Conservation (phyloP, 1,140 invertebrate genomes). For the Pentalonia nigronervosa region DNA sequence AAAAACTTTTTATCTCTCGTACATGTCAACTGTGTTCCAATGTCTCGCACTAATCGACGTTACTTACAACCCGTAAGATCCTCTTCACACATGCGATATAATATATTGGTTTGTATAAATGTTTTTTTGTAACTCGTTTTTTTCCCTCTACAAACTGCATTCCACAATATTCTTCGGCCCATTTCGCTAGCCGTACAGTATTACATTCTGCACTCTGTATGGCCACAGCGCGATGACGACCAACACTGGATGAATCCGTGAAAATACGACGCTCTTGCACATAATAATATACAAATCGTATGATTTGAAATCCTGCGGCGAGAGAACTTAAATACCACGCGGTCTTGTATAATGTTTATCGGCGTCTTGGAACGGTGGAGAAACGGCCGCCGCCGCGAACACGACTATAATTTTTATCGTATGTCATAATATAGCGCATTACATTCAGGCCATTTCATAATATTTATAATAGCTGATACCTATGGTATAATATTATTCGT, state of each 20-base stretch:
- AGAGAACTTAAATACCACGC: neutral
- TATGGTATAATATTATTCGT: neutral
- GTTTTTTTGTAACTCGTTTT: constrained; percentile 42
- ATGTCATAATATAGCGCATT: neutral
- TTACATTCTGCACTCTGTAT: neutral
- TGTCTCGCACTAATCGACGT: constrained; percentile 29
- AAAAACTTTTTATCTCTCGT: constrained; percentile 10
- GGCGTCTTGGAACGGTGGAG: neutral
- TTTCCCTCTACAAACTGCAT: constrained; percentile 30
- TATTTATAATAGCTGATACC: neutral
- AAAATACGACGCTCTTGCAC: constrained; percentile 2
- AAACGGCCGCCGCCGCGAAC: neutral
- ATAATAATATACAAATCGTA: neutral
- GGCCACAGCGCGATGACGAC: neutral
- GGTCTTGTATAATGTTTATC: neutral
- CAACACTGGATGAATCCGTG: neutral
- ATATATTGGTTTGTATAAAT: constrained; percentile 48
- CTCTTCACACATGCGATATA: constrained; percentile 50
- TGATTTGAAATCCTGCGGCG: neutral
- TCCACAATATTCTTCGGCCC: constrained; percentile 4
- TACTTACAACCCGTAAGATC: constrained; percentile 9
- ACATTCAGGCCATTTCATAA: neutral
- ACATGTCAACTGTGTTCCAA: neutral
- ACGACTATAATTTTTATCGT: neutral
- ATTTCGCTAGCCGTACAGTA: neutral